Base-by-base conservation (phyloP, 1,140 invertebrate genomes). In the silkworm (Bombyx mori) region DNA sequence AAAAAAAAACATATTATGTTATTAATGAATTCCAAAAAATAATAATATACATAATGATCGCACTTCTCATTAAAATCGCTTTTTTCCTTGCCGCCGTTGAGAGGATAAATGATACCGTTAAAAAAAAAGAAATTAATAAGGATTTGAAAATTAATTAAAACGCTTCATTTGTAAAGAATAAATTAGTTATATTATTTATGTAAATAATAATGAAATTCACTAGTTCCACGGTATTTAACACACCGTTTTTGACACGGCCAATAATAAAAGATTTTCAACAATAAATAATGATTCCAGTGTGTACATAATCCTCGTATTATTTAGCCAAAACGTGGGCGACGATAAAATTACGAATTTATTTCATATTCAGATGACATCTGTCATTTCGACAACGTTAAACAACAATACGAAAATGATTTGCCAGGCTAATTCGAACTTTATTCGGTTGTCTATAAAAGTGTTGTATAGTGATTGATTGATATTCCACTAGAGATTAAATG, bases 321-420 rank as follows among this genome's bases (percentile, higher is more conserved):
- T 18, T 49, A 12, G n/a, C 48, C 12, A 49, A n/a, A 49, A n/a
- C 7, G 47, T 59, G 51, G 48, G 51, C 47, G 26, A 35, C 26
- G 58, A 63, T 69, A 69, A 69, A 63, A 46, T 56, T 57, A 46
- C 45, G 52, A 65, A 57, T 69, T 65, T 65, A 65, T 69, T 57
- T 61, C 26, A 65, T 60, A 57, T 56, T 22, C 10, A 52, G 51
- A 48, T 68, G 66, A 69, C 63, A 69, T 47, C 54, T 60, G 61
- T 69, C 63, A 68, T 57, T n/a, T 7, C 22, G 10, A 49, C 48
- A 49, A 12, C 12, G 2, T 49, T 18, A 49, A 9, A n/a, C 8
- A 18, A 12, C 48, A 4, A 7, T 7, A 18, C 9, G 7, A 3
- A 12, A 4, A 12, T 22, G 8, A 7, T 49, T 0, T 18, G 48